Conservation (phyloP, 2,888 invertebrate genomes). For the Candidula unifasciata region DNA sequence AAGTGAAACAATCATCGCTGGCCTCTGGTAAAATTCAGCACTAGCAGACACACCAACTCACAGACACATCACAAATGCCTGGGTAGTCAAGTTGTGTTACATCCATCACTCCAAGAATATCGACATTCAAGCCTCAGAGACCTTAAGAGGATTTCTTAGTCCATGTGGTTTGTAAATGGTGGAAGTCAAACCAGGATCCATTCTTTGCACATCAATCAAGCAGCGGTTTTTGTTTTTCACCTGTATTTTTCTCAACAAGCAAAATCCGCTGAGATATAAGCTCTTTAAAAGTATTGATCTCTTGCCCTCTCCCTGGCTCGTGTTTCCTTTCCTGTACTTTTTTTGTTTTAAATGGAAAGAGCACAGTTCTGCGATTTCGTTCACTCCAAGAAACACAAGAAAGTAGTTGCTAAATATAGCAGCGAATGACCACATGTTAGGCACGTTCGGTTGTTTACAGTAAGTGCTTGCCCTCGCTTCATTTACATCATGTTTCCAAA, state of each 20-base stretch:
- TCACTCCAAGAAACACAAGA: background rate
- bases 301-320: background rate
- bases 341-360: background rate
- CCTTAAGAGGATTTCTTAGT: background rate
- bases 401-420: background rate
- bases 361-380: background rate
- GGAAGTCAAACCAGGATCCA: conserved; percentile 4
- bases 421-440: background rate
- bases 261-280: background rate
- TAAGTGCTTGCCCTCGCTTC: background rate
- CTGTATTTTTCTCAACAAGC: background rate
- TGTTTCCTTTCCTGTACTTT: background rate
- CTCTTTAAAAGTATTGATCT: background rate
- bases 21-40: background rate
- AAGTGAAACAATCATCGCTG: background rate
- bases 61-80: conserved; percentile 6
- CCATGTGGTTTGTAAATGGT: background rate
- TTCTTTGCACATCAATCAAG: background rate
- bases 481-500: background rate
- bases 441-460: conserved; percentile 1
- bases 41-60: background rate
- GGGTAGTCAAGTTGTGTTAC: conserved; percentile 9
- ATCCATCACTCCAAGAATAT: conserved; percentile 1
- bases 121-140: conserved; percentile 5
- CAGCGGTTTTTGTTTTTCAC: background rate